Conservation (phyloP, 2,797 vertebrate species). For the Furcifer pardalis region DNA sequence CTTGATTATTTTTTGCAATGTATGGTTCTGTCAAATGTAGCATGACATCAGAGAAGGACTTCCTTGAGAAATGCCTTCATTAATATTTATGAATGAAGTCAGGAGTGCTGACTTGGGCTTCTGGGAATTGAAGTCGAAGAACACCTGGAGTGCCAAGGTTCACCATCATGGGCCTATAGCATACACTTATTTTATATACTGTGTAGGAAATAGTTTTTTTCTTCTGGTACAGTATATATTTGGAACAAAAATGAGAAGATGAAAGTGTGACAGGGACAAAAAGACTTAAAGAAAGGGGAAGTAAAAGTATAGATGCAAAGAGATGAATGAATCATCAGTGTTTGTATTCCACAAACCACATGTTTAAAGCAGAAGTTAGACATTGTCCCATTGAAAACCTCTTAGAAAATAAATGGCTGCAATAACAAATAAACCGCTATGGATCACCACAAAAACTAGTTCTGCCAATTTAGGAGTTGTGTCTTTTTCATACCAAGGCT, state of each 20-base stretch:
- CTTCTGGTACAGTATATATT: slow-evolving; percentile 31
- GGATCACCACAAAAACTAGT: background rate
- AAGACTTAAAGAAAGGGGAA: slow-evolving; percentile 52
- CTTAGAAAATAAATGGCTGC: slow-evolving; percentile 35
- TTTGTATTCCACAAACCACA: slow-evolving; percentile 69
- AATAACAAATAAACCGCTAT: accelerated
- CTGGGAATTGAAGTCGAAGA: too few relatives aligned
- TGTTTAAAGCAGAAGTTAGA: slow-evolving; percentile 59
- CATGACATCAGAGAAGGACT: too few relatives aligned
- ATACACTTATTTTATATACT: background rate
- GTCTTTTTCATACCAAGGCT: background rate
- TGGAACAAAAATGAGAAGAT: slow-evolving; percentile 74
- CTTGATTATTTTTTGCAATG: too few relatives aligned
- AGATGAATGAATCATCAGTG: slow-evolving; percentile 67
- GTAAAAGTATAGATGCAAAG: slow-evolving; percentile 46
- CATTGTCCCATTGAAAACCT: background rate
- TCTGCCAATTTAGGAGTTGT: background rate
- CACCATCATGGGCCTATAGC: background rate
- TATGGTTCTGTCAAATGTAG: too few relatives aligned
- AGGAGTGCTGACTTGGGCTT: too few relatives aligned
- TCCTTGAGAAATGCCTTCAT: too few relatives aligned
- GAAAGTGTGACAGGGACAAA: slow-evolving; percentile 65
- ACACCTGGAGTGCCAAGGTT: too few relatives aligned
- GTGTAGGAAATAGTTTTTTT: slow-evolving; percentile 27
- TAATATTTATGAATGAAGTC: too few relatives aligned